These are phyloP conservation scores for Cryptotis parvus DNA, from an alignment of 2,113 vertebrate genomes.

Conservation along the genomic window DNA sequence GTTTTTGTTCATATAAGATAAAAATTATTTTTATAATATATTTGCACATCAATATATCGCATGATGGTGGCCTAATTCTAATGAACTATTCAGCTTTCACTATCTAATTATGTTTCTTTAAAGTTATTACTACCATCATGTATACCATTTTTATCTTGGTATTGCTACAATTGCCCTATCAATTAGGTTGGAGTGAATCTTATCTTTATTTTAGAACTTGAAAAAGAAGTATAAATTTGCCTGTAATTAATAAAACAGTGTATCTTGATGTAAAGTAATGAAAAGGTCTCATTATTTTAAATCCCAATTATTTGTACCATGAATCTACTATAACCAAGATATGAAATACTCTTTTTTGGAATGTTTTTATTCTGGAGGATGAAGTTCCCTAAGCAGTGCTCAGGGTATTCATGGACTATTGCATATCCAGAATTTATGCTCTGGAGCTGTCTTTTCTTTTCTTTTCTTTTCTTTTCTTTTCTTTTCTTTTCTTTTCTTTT, in stretches of 20 bases:
- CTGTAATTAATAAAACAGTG: neutral
- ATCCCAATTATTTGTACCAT: constrained; percentile 1
- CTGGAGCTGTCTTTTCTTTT: too few species aligned
- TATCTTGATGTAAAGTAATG: constrained; percentile 1
- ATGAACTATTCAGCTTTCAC: neutral
- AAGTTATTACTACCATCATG: neutral
- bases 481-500: too few species aligned
- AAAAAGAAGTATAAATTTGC: neutral
- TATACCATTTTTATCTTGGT: neutral
- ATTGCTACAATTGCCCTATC: neutral
- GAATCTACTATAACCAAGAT: too few species aligned
- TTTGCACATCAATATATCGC: neutral
- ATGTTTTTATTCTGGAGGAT: too few species aligned
- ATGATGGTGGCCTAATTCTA: neutral
- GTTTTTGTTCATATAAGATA: constrained; percentile 35
- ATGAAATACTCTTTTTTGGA: too few species aligned
- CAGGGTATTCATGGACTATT: too few species aligned
- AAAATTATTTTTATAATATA: constrained; percentile 29
- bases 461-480: too few species aligned
- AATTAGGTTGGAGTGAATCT: neutral
- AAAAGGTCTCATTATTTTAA: neutral
- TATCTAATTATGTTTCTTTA: neutral
- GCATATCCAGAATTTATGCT: too few species aligned
- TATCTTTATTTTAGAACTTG: constrained; percentile 13
- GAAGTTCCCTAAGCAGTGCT: too few species aligned